phyloP scores from a whole-genome alignment of 1,140 invertebrate genomes.

The Lithobius niger region DNA sequence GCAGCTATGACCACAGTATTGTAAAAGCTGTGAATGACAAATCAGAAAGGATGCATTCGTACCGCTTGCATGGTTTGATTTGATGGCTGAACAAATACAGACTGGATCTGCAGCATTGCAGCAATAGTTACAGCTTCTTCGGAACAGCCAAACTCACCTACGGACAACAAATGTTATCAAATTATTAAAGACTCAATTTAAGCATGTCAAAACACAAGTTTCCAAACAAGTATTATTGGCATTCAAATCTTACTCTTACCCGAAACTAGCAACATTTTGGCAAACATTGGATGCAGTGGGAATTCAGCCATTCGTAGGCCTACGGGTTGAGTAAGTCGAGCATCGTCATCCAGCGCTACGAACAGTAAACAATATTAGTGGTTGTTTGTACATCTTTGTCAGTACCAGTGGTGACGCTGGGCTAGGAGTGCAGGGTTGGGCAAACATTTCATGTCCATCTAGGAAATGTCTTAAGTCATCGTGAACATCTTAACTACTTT shows the following conservation, averaged over 20 bases:
- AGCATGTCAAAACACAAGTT: too few species aligned
- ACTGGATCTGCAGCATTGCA: conserved; percentile 84
- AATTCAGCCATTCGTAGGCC: conserved; percentile 85
- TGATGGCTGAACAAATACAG: conserved; percentile 59
- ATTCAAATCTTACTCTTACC: conserved; percentile 36
- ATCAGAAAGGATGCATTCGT: too few species aligned
- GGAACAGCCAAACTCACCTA: conserved; percentile 67
- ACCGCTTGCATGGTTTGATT: conserved; percentile 38
- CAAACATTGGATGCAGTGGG: conserved; percentile 71
- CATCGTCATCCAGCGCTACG: conserved; percentile 64
- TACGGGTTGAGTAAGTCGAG: conserved; percentile 61
- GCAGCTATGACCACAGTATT: neutral
- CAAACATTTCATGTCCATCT: too few species aligned
- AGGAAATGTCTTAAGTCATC: too few species aligned
- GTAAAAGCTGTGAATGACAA: neutral
- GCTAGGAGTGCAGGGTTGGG: too few species aligned
- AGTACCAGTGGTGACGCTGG: too few species aligned
- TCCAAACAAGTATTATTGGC: too few species aligned
- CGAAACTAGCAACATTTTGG: conserved; percentile 72
- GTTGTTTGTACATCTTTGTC: too few species aligned
- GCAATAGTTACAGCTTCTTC: conserved; percentile 78
- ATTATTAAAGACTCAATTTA: too few species aligned
- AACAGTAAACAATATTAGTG: too few species aligned
- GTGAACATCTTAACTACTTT: too few species aligned
- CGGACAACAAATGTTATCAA: conserved; percentile 21